Evolutionary conservation across 1,140 invertebrate genomes (phyloP).

Genomic region (Leucophenga varia): DNA sequence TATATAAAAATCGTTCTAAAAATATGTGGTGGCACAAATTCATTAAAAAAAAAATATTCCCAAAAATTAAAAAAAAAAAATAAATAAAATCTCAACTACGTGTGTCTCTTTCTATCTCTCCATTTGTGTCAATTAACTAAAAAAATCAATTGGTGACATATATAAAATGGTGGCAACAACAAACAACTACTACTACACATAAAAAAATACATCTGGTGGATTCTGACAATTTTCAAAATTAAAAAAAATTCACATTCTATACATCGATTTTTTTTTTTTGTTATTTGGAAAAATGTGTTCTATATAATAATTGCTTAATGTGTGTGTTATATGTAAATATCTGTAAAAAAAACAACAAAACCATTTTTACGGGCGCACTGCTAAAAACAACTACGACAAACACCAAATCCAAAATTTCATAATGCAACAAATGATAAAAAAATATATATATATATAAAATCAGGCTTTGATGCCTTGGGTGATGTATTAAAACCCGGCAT

Average conservation of each 20-base stretch:
- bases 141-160: too few relatives aligned
- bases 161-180: constrained; percentile 10
- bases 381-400: background rate
- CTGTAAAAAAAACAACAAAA: constrained; percentile 21
- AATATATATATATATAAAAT: constrained; percentile 19
- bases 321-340: constrained; percentile 49
- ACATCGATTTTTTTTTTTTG: too few relatives aligned
- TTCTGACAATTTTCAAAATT: too few relatives aligned
- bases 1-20: background rate
- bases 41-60: constrained; percentile 20
- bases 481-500: constrained; percentile 67
- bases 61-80: constrained; percentile 25
- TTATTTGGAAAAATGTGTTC: too few relatives aligned
- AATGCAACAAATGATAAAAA: constrained; percentile 10
- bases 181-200: too few relatives aligned
- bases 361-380: too few relatives aligned
- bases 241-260: too few relatives aligned
- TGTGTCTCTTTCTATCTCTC: constrained; percentile 13
- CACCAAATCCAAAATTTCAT: constrained; percentile 6
- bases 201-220: too few relatives aligned
- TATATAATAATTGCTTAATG: constrained; percentile 10
- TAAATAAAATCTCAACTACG: constrained; percentile 5
- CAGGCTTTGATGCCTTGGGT: constrained; percentile 73
- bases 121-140: constrained; percentile 22
- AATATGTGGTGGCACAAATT: constrained; percentile 52